Conservation (phyloP, 2,888 invertebrate species). For the Athrips mouffetella region DNA sequence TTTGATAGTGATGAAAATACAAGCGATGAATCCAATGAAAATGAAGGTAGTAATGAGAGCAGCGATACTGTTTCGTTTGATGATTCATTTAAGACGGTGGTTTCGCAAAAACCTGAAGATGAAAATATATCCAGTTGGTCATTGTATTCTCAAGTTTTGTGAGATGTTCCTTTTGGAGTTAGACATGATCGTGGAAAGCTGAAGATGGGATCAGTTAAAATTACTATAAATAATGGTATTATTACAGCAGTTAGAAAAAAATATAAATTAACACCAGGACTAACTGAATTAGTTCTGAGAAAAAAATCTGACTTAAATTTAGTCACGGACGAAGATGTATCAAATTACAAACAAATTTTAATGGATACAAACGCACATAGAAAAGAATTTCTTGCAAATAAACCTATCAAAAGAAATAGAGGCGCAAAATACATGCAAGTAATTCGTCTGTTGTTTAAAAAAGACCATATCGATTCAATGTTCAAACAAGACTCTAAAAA, state of each 20-base stretch:
- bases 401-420: slow-evolving; percentile 20
- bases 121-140: background rate
- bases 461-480: no score
- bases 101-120: background rate
- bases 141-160: background rate
- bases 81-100: background rate
- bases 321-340: slow-evolving; percentile 13
- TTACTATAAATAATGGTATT: background rate
- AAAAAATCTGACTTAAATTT: slow-evolving; percentile 10
- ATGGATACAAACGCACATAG: slow-evolving; percentile 20
- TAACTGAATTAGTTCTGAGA: slow-evolving; percentile 14
- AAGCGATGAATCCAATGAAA: no score
- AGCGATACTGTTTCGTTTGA: no score
- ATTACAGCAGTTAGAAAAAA: background rate
- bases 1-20: no score
- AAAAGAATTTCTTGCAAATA: slow-evolving; percentile 17
- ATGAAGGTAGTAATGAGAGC: no score
- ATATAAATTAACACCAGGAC: slow-evolving; percentile 15
- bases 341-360: slow-evolving; percentile 18
- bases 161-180: background rate
- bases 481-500: no score
- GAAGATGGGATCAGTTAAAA: background rate
- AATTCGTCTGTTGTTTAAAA: no score
- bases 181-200: slow-evolving; percentile 3
- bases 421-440: slow-evolving; percentile 21